Evolutionary conservation across 2,888 invertebrate species (phyloP).

Genomic region (Andrena bucephala): DNA sequence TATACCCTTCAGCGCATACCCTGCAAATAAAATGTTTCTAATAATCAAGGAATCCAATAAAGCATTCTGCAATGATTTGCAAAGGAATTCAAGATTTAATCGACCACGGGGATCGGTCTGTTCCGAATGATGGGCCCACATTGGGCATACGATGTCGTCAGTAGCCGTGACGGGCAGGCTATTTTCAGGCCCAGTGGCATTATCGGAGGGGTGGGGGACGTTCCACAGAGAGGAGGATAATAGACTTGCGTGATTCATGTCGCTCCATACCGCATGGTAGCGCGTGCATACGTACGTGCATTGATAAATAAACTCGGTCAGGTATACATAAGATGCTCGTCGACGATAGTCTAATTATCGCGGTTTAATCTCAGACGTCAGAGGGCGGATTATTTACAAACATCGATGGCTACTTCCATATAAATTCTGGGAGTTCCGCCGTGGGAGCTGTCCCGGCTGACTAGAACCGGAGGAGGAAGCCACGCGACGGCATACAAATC

Average conservation of each 20-base stretch:
- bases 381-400: slow-evolving; percentile 42
- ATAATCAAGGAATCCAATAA: too few species aligned
- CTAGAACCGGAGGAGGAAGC: slow-evolving; percentile 41
- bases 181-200: slow-evolving; percentile 72
- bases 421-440: slow-evolving; percentile 39
- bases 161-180: slow-evolving; percentile 68
- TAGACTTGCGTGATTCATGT: slow-evolving; percentile 24
- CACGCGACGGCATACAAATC: slow-evolving; percentile 57
- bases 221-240: slow-evolving; percentile 44
- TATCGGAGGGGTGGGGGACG: slow-evolving; percentile 24
- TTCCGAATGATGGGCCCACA: slow-evolving; percentile 62
- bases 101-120: background rate
- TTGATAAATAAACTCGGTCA: slow-evolving; percentile 49
- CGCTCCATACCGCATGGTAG: background rate
- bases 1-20: too few species aligned
- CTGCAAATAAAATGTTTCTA: too few species aligned
- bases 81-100: background rate
- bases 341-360: slow-evolving; percentile 58
- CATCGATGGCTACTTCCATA: slow-evolving; percentile 48
- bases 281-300: slow-evolving; percentile 10
- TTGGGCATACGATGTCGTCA: slow-evolving; percentile 59
- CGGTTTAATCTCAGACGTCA: slow-evolving; percentile 42
- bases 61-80: background rate
- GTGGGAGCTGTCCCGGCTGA: slow-evolving; percentile 14
- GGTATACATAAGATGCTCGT: slow-evolving; percentile 42